phyloP scores from a whole-genome alignment of 1,140 invertebrate genomes.

The Eueides isabella region DNA sequence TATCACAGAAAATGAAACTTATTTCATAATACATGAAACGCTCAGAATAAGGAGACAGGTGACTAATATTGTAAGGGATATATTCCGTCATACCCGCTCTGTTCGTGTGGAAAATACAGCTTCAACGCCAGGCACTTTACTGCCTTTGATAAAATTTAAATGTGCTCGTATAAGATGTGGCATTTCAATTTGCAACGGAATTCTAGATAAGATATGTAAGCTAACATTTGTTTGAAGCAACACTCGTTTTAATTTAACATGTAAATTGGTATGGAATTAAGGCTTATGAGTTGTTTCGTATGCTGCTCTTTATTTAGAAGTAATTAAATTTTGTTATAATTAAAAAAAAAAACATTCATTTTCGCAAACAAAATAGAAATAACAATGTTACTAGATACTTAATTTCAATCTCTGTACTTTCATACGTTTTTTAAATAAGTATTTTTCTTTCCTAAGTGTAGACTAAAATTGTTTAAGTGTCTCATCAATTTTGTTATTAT shows the following conservation, averaged over 20 bases:
- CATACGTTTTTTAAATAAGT: too few relatives aligned
- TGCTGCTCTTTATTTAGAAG: background rate
- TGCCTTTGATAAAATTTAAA: constrained; percentile 50
- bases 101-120: constrained; percentile 45
- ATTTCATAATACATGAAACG: constrained; percentile 8
- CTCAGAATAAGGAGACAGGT: constrained; percentile 22
- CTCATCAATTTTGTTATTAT: too few relatives aligned
- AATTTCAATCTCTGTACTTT: too few relatives aligned
- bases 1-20: background rate
- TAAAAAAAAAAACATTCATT: background rate
- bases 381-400: too few relatives aligned
- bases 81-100: constrained; percentile 40
- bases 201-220: constrained; percentile 21
- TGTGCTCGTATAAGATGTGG: constrained; percentile 40
- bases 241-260: constrained; percentile 21
- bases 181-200: constrained; percentile 42
- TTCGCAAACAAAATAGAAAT: background rate
- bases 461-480: too few relatives aligned
- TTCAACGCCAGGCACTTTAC: constrained; percentile 30
- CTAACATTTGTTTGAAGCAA: constrained; percentile 21
- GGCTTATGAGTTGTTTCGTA: background rate
- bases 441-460: too few relatives aligned
- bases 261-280: constrained; percentile 5
- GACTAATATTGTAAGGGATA: constrained; percentile 38
- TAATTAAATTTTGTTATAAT: background rate